Percentiles rank a stretch among this genome's conserved stretches.
phyloP scores from a whole-genome alignment of 2,113 vertebrate species.

The Odontophorus gujanensis region DNA sequence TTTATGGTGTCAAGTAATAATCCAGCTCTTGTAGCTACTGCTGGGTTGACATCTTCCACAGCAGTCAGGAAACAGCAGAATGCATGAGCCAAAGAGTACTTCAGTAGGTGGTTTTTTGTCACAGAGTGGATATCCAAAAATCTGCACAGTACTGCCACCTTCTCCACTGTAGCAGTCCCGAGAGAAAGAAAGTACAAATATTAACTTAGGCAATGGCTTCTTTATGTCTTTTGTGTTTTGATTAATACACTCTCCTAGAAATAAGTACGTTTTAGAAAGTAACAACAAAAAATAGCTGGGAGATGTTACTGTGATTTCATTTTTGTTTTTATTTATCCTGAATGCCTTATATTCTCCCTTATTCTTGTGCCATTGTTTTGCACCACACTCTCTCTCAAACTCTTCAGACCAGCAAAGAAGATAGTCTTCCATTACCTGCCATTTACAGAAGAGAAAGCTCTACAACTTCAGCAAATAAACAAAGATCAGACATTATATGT shows the following conservation, averaged over 20 bases:
- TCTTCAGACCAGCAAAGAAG: neutral
- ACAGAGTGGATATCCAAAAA: slow-evolving; percentile 97
- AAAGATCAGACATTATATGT: neutral
- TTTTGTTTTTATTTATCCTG: neutral
- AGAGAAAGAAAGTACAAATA: neutral
- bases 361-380: neutral
- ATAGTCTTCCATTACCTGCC: neutral
- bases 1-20: slow-evolving; percentile 96
- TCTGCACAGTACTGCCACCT: slow-evolving; percentile 94
- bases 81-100: slow-evolving; percentile 95
- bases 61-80: slow-evolving; percentile 98
- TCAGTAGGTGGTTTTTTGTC: slow-evolving; percentile 97
- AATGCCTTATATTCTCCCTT: neutral
- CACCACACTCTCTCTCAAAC: neutral
- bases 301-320: neutral
- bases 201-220: neutral
- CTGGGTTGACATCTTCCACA: slow-evolving; percentile 97
- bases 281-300: neutral
- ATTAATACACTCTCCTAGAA: neutral
- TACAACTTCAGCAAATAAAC: neutral
- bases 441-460: neutral
- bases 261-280: neutral
- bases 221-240: neutral
- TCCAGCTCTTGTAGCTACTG: slow-evolving; percentile 94
- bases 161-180: slow-evolving; percentile 86